Evolutionary conservation across 2,888 invertebrate genomes (phyloP).

Genomic region (Drosophila ustulata): DNA sequence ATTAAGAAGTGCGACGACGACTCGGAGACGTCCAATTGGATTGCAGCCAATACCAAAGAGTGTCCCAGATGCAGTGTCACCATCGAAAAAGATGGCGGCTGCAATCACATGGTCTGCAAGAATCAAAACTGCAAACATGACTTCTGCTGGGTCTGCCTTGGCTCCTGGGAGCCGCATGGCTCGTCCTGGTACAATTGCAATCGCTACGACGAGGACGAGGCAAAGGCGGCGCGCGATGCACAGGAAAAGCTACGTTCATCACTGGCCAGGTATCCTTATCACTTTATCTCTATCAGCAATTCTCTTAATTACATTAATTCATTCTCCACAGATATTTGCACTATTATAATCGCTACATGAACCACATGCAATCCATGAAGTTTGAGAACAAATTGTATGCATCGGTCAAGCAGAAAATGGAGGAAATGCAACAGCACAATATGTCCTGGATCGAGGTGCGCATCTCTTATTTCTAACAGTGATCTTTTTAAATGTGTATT

Average conservation of each 20-base stretch:
- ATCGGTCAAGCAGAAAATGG: constrained; percentile 98
- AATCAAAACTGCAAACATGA: constrained; percentile 99
- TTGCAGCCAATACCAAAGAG: constrained; percentile 99
- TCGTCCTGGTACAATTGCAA: constrained; percentile 99
- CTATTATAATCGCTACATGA: constrained; percentile 99
- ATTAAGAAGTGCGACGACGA: constrained; percentile 99
- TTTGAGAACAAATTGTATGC: constrained; percentile 99
- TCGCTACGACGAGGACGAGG: constrained; percentile 98
- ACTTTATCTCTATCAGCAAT: background rate
- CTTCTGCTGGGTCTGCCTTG: constrained; percentile 99
- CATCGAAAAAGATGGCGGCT: constrained; percentile 99
- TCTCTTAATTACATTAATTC: constrained; percentile 2
- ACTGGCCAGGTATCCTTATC: constrained; percentile 91
- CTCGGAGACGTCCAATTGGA: constrained; percentile 99
- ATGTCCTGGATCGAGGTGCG: constrained; percentile 99
- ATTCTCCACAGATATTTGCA: constrained; percentile 92
- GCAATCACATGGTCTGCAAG: constrained; percentile 99
- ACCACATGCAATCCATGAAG: constrained; percentile 99
- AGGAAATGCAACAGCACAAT: constrained; percentile 99
- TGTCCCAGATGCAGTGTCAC: constrained; percentile 99
- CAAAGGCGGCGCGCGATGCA: constrained; percentile 97
- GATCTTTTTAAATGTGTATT: no score
- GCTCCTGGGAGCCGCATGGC: constrained; percentile 99
- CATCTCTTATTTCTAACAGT: no score
- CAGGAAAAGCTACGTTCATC: constrained; percentile 97